These are phyloP conservation scores for Hybos culiciformis DNA, from an alignment of 2,888 invertebrate species.

Conservation along the genomic window DNA sequence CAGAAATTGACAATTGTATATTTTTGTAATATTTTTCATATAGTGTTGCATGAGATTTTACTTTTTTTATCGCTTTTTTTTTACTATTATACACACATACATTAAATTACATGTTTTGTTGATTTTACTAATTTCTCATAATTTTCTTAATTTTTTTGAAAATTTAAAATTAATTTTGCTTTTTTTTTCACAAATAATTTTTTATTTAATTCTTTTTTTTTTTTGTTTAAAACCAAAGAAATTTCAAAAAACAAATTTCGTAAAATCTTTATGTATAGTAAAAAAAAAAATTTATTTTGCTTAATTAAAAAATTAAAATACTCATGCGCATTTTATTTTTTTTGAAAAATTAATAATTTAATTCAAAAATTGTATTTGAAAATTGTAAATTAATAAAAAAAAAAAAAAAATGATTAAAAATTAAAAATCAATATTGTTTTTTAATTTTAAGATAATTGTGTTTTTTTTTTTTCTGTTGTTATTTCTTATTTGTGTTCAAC, in stretches of 20 bases:
- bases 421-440: neutral
- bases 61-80: slow-evolving; percentile 1
- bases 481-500: neutral
- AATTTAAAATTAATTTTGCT: neutral
- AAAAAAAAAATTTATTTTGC: slow-evolving; percentile 19
- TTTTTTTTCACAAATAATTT: no score
- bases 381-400: no score
- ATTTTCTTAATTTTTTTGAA: neutral
- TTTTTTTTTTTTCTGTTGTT: neutral
- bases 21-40: no score
- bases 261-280: no score
- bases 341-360: neutral
- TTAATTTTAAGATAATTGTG: neutral
- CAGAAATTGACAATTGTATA: no score
- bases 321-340: slow-evolving; percentile 28
- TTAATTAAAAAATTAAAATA: slow-evolving; percentile 35
- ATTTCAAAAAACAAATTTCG: no score
- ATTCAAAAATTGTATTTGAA: neutral
- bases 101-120: neutral
- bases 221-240: no score
- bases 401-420: no score
- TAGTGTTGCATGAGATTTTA: slow-evolving; percentile 3
- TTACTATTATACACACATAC: neutral
- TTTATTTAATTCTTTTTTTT: no score
- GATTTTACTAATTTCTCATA: neutral